phyloP scores from a whole-genome alignment of 2,797 vertebrate species.

The Alcedo atthis region DNA sequence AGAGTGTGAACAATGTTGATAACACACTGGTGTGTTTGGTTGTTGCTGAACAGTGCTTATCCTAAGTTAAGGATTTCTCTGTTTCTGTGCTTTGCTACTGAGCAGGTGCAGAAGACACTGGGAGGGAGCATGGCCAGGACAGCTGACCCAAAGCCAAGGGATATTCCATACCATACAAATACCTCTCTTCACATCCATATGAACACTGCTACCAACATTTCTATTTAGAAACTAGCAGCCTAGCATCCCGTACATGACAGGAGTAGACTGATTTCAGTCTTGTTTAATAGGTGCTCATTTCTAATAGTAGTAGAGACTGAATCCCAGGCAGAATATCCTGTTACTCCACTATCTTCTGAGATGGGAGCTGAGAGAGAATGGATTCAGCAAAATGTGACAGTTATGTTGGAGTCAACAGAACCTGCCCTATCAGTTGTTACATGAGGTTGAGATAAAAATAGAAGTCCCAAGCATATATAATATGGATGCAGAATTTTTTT shows the following conservation, averaged over 20 bases:
- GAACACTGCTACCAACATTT: too few relatives aligned
- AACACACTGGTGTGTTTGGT: background rate
- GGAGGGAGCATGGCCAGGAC: too few relatives aligned
- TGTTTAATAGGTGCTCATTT: background rate
- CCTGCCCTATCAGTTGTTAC: background rate
- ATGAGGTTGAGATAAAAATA: background rate
- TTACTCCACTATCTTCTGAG: background rate
- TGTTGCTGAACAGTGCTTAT: background rate
- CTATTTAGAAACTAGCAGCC: too few relatives aligned
- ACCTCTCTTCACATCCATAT: too few relatives aligned
- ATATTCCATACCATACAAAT: too few relatives aligned
- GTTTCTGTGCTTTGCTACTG: too few relatives aligned
- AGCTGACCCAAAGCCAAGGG: too few relatives aligned
- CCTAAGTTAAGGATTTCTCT: background rate
- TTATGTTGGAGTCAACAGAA: background rate
- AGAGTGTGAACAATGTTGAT: background rate
- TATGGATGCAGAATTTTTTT: background rate
- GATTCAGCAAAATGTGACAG: background rate
- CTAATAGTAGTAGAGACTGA: background rate
- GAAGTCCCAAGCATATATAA: background rate
- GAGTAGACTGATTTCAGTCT: background rate
- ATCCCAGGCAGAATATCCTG: background rate
- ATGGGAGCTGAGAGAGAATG: background rate
- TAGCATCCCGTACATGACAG: too few relatives aligned
- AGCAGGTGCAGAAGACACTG: too few relatives aligned